Evolutionary conservation across 1,140 invertebrate species (phyloP).

Genomic region (Dreissena polymorpha): DNA sequence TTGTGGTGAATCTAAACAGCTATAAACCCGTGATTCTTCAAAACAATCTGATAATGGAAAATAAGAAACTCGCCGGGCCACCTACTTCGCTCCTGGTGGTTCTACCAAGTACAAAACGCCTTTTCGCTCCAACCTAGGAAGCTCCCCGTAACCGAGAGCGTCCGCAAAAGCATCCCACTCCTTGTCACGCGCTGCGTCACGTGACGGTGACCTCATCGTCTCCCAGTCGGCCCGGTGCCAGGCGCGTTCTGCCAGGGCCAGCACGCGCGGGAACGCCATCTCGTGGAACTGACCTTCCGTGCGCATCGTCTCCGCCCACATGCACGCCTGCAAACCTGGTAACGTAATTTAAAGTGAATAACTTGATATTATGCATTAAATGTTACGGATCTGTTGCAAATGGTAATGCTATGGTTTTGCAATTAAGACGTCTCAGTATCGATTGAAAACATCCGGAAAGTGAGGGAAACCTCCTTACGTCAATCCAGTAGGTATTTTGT

Average conservation of each 20-base stretch:
- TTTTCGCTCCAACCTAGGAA: conserved; percentile 61
- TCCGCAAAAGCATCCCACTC: conserved; percentile 64
- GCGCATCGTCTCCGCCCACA: conserved; percentile 69
- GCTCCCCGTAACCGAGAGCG: conserved; percentile 63
- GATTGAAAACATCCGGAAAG: too few species aligned
- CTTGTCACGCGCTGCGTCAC: not conserved
- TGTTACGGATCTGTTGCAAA: too few species aligned
- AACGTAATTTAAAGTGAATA: not conserved
- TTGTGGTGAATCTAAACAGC: not conserved
- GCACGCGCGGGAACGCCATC: conserved; percentile 69
- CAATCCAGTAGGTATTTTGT: too few species aligned
- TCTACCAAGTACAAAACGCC: conserved; percentile 60
- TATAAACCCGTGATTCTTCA: not conserved
- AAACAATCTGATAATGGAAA: not conserved
- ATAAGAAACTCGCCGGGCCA: not conserved
- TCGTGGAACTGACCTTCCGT: conserved; percentile 60
- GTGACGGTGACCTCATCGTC: not conserved
- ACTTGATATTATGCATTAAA: not conserved
- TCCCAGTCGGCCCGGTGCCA: conserved; percentile 71
- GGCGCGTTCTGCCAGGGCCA: conserved; percentile 71
- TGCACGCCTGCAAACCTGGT: conserved; percentile 65
- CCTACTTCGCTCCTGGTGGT: conserved; percentile 63
- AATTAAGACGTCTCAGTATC: too few species aligned
- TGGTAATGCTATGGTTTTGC: too few species aligned
- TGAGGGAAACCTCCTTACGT: too few species aligned